Evolutionary conservation across 2,113 vertebrate genomes (phyloP).

Genomic region (Microcebus lehilahytsara): DNA sequence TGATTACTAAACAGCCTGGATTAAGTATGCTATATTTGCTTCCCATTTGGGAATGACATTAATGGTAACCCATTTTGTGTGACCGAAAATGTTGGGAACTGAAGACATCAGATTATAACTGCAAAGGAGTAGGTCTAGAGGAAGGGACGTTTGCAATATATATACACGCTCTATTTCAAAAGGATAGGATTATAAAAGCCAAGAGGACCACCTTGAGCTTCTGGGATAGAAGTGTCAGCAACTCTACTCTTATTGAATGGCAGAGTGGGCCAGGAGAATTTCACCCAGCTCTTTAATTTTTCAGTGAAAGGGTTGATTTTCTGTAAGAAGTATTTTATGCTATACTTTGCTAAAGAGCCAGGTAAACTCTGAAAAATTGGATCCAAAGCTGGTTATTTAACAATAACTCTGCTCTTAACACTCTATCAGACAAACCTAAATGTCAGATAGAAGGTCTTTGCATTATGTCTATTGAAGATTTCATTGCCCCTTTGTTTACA

Average conservation of each 20-base stretch:
- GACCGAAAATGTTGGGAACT: neutral
- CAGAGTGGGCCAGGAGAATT: neutral
- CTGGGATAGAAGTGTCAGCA: neutral
- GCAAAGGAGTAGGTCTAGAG: neutral
- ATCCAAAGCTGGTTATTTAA: neutral
- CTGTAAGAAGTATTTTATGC: neutral
- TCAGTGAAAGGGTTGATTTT: neutral
- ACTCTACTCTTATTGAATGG: neutral
- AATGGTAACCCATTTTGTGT: neutral
- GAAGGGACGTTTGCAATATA: neutral
- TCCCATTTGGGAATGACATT: neutral
- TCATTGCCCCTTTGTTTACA: neutral
- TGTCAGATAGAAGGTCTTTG: neutral
- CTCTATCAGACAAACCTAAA: neutral
- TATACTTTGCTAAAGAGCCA: neutral
- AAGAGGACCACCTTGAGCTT: neutral
- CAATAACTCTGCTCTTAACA: neutral
- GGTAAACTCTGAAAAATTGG: neutral
- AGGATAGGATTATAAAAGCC: neutral
- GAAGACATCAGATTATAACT: neutral
- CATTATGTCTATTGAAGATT: neutral
- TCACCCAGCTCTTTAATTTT: neutral
- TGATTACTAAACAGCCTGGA: neutral
- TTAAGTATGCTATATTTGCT: neutral
- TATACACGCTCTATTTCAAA: neutral